Percentiles rank a stretch among this genome's conserved stretches.
Evolutionary conservation across 2,797 vertebrate genomes (phyloP).

Genomic region (Margarornis squamiger): DNA sequence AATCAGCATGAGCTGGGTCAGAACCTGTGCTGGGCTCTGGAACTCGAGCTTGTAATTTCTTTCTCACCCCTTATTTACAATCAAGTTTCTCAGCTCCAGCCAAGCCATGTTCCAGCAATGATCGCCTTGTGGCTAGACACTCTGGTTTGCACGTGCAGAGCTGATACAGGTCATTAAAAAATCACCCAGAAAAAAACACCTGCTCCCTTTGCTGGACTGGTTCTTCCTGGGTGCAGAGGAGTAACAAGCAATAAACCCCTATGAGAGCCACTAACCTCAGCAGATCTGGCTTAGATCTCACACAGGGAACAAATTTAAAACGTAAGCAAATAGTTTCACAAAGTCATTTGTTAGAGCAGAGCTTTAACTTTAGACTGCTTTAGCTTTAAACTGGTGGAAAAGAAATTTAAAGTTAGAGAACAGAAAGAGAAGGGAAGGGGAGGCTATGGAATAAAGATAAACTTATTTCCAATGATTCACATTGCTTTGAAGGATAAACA

Average conservation of each 20-base stretch:
- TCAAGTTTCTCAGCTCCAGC: background rate
- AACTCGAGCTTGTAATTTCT: background rate
- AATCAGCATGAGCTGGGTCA: background rate
- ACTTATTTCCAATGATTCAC: background rate
- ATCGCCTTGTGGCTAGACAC: background rate
- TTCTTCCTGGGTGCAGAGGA: conserved; percentile 2
- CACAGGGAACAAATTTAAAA: background rate
- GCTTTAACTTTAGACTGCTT: conserved; percentile 1
- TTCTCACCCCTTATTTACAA: background rate
- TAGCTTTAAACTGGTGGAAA: background rate
- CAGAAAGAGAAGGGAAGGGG: background rate
- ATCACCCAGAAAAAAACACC: background rate
- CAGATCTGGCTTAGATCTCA: conserved; percentile 11
- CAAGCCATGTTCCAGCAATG: background rate
- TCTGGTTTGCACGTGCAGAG: background rate
- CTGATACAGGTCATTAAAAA: background rate
- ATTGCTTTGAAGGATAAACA: background rate
- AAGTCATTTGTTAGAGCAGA: background rate
- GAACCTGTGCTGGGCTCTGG: background rate
- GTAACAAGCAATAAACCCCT: background rate
- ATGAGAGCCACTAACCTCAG: conserved; percentile 6
- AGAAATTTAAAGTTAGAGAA: background rate
- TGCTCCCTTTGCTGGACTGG: conserved; percentile 27
- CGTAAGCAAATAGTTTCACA: conserved; percentile 28
- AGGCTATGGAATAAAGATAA: background rate